Evolutionary conservation across 2,888 invertebrate genomes (phyloP).

Genomic region (Eupithecia exiguata): DNA sequence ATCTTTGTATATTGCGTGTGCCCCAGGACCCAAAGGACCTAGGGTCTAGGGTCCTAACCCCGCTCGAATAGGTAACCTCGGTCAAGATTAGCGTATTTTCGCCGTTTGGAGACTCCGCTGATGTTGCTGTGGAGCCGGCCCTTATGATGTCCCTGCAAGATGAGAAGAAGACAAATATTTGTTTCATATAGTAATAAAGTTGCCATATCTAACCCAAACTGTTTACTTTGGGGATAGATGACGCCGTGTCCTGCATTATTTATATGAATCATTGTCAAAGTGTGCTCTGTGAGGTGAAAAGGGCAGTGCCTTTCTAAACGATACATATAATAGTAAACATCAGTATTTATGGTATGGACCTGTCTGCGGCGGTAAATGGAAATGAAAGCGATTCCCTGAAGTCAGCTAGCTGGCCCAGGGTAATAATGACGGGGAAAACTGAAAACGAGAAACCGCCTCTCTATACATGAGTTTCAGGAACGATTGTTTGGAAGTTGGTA

Average conservation of each 20-base stretch:
- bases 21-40: no score
- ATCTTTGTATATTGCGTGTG: no score
- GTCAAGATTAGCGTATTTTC: no score
- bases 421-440: constrained; percentile 64
- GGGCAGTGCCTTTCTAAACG: constrained; percentile 54
- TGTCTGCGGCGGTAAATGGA: constrained; percentile 55
- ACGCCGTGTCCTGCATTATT: constrained; percentile 44
- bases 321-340: constrained; percentile 57
- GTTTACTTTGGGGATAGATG: background rate
- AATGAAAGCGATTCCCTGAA: constrained; percentile 74
- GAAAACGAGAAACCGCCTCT: background rate
- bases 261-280: constrained; percentile 62
- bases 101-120: no score
- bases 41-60: no score
- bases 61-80: no score
- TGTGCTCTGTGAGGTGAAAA: constrained; percentile 63
- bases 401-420: constrained; percentile 58
- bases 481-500: background rate
- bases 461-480: background rate
- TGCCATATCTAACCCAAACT: background rate
- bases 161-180: constrained; percentile 1
- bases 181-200: background rate
- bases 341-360: constrained; percentile 65
- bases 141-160: no score
- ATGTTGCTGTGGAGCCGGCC: no score